Evolutionary conservation across 2,113 vertebrate genomes (phyloP).

Genomic region (Ploceus nigricollis): DNA sequence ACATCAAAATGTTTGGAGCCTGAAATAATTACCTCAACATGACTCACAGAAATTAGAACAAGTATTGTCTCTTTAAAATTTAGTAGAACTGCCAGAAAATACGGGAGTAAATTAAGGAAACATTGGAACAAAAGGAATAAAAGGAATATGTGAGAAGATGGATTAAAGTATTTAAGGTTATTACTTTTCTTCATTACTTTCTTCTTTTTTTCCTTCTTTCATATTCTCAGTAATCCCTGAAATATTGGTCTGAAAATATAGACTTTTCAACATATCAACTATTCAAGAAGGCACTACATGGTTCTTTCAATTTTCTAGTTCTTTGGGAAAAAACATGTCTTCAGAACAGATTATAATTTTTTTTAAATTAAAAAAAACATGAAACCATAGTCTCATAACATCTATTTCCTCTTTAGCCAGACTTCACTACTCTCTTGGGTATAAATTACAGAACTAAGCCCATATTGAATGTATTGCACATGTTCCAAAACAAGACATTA

Average conservation of each 20-base stretch:
- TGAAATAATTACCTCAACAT: constrained; percentile 37
- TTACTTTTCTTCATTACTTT: not conserved
- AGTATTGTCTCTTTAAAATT: constrained; percentile 12
- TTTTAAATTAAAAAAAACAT: not conserved
- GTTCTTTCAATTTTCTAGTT: not conserved
- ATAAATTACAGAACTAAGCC: not conserved
- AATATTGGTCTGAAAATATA: not conserved
- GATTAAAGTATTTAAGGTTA: not conserved
- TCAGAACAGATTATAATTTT: not conserved
- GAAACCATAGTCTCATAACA: not conserved
- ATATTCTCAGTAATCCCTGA: not conserved
- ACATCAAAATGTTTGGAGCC: constrained; percentile 38
- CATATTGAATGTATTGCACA: not conserved
- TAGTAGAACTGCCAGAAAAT: constrained; percentile 10
- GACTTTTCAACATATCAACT: not conserved
- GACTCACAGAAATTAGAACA: constrained; percentile 31
- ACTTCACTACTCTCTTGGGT: not conserved
- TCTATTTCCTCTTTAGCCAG: not conserved
- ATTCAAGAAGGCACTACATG: not conserved
- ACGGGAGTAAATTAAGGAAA: constrained; percentile 28
- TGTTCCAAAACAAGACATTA: not conserved
- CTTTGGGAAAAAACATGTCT: not conserved
- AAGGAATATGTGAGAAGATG: not conserved
- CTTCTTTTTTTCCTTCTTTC: not conserved
- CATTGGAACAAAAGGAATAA: not conserved